These are phyloP conservation scores for Amblyopsis hoosieri DNA, from an alignment of 2,797 vertebrate genomes.

Conservation along the genomic window DNA sequence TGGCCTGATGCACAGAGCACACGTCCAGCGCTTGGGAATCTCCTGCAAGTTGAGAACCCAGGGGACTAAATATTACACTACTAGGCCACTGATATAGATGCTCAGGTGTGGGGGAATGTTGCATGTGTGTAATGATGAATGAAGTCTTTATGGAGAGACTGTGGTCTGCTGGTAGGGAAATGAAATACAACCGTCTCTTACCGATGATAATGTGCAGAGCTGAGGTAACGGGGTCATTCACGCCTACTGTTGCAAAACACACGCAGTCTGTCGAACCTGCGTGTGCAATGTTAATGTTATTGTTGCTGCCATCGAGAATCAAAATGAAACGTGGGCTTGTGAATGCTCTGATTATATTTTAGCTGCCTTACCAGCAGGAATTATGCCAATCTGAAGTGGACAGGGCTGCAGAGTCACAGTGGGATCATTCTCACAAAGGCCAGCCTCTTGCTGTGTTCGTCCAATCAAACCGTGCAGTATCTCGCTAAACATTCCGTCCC, in stretches of 20 bases:
- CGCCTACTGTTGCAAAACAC: constrained; percentile 83
- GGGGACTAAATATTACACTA: not conserved
- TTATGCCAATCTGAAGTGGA: constrained; percentile 84
- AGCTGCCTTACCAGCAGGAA: constrained; percentile 80
- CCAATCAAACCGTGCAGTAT: constrained; percentile 84
- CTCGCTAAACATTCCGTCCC: constrained; percentile 88
- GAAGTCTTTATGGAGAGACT: not conserved
- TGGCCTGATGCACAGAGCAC: constrained; percentile 79
- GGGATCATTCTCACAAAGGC: constrained; percentile 76
- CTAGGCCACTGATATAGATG: not conserved
- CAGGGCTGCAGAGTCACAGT: constrained; percentile 73
- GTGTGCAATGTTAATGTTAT: not conserved
- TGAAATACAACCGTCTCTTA: constrained; percentile 45
- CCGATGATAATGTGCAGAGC: constrained; percentile 83
- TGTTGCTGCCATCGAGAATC: too few relatives aligned
- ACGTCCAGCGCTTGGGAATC: constrained; percentile 87
- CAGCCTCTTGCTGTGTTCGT: constrained; percentile 81
- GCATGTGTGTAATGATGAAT: not conserved
- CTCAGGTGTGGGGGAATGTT: not conserved
- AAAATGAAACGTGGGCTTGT: not conserved
- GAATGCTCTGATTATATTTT: not conserved
- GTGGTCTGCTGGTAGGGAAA: not conserved
- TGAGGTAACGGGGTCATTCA: constrained; percentile 81
- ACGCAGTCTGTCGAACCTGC: constrained; percentile 85
- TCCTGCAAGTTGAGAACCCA: constrained; percentile 59